Percentiles rank a stretch among this genome's conserved stretches.
Conservation (phyloP, 1,140 invertebrate genomes). For the Caenorhabditis briggsae region DNA sequence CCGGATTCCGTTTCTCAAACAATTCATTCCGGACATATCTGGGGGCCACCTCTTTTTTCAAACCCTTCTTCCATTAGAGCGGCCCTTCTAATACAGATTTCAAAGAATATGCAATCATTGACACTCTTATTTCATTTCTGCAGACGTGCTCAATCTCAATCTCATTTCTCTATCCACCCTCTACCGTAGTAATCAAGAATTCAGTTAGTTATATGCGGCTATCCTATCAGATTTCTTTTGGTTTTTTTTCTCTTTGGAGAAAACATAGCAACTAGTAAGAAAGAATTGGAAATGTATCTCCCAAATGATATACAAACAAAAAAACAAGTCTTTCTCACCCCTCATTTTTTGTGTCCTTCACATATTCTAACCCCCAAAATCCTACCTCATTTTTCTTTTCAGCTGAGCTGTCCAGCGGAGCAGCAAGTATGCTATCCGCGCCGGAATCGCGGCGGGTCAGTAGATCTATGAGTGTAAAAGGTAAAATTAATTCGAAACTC, state of each 20-base stretch:
- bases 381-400: not conserved
- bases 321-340: not conserved
- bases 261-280: slow-evolving; percentile 20
- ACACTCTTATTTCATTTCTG: not conserved
- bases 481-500: not conserved
- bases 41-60: no score
- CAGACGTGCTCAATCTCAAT: slow-evolving; percentile 25
- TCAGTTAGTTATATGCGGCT: slow-evolving; percentile 24
- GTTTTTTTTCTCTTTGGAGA: not conserved
- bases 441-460: slow-evolving; percentile 43
- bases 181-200: slow-evolving; percentile 48
- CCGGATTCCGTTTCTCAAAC: not conserved
- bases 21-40: not conserved
- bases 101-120: not conserved
- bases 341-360: not conserved
- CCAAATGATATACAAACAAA: slow-evolving; percentile 45
- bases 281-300: slow-evolving; percentile 39
- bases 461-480: slow-evolving; percentile 43
- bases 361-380: not conserved
- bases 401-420: slow-evolving; percentile 33
- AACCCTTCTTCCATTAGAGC: no score
- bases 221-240: not conserved
- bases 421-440: slow-evolving; percentile 33
- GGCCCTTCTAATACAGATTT: not conserved
- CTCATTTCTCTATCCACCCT: slow-evolving; percentile 10